These are phyloP conservation scores for Dicrostonyx torquatus DNA, from an alignment of 2,797 vertebrate species.

Conservation along the genomic window DNA sequence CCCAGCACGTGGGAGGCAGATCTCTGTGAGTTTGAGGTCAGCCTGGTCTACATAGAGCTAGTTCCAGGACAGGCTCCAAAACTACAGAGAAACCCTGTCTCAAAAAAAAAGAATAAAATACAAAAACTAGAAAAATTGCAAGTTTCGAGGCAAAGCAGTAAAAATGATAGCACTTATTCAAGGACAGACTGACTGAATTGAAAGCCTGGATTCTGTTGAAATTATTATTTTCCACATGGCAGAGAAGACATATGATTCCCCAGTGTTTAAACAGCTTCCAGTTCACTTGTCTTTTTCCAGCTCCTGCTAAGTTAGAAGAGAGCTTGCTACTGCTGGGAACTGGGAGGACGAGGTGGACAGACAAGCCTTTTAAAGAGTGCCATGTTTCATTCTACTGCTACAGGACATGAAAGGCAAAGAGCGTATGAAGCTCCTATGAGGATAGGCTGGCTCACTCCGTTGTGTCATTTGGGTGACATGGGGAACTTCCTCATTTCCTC, in stretches of 20 bases:
- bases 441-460: neutral
- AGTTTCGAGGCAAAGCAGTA: neutral
- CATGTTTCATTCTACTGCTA: neutral
- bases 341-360: neutral
- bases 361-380: neutral
- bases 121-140: neutral
- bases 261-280: constrained; percentile 24
- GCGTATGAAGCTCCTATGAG: neutral
- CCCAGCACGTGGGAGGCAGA: too few relatives aligned
- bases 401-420: neutral
- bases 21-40: too few relatives aligned
- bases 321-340: neutral
- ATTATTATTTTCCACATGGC: constrained; percentile 13
- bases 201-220: constrained; percentile 42
- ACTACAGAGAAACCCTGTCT: too few relatives aligned
- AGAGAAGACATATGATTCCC: neutral
- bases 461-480: neutral
- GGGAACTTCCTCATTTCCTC: neutral
- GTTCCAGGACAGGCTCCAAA: too few relatives aligned
- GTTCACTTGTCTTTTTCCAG: neutral
- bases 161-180: constrained; percentile 44
- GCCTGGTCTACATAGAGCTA: too few relatives aligned
- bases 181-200: constrained; percentile 7
- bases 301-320: constrained; percentile 1
- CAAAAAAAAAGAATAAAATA: neutral